Evolutionary conservation across 1,140 invertebrate species (phyloP).

Genomic region (Belonocnema kinseyi): DNA sequence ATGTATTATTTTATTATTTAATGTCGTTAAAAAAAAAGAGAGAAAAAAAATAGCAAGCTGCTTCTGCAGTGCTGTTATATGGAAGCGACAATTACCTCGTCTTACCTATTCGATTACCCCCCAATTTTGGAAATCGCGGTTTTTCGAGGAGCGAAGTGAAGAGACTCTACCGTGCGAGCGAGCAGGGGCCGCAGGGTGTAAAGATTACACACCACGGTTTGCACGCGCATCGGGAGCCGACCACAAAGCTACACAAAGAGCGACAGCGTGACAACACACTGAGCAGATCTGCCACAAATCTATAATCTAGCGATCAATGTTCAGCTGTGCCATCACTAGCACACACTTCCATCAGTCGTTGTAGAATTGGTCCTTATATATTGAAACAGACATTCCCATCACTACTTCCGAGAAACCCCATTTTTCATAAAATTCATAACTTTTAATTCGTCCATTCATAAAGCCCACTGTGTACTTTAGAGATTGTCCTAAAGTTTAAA

Average conservation of each 20-base stretch:
- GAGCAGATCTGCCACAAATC: constrained; percentile 79
- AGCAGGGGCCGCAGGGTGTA: constrained; percentile 62
- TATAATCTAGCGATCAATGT: constrained; percentile 79
- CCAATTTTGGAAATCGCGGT: constrained; percentile 80
- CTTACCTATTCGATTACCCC: constrained; percentile 77
- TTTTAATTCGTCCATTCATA: no score
- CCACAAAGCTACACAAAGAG: constrained; percentile 77
- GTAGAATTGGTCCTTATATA: constrained; percentile 59
- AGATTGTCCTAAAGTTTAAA: no score
- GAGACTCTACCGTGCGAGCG: constrained; percentile 76
- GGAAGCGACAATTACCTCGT: constrained; percentile 79
- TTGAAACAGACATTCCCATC: accelerated
- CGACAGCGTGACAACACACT: constrained; percentile 80
- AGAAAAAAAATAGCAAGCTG: constrained; percentile 77
- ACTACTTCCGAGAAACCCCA: constrained; percentile 49
- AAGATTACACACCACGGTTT: constrained; percentile 43
- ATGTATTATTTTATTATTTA: no score
- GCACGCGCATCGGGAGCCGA: constrained; percentile 75
- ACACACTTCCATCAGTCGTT: constrained; percentile 74
- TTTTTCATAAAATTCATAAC: neutral
- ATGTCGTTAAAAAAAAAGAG: neutral
- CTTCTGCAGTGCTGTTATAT: constrained; percentile 77
- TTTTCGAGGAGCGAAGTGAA: constrained; percentile 78
- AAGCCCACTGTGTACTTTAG: no score
- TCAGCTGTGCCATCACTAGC: constrained; percentile 81